Evolutionary conservation across 2,113 vertebrate genomes (phyloP), one percentile per base, ranked within the genome.

Genomic region (Chaetura pelagica): DNA sequence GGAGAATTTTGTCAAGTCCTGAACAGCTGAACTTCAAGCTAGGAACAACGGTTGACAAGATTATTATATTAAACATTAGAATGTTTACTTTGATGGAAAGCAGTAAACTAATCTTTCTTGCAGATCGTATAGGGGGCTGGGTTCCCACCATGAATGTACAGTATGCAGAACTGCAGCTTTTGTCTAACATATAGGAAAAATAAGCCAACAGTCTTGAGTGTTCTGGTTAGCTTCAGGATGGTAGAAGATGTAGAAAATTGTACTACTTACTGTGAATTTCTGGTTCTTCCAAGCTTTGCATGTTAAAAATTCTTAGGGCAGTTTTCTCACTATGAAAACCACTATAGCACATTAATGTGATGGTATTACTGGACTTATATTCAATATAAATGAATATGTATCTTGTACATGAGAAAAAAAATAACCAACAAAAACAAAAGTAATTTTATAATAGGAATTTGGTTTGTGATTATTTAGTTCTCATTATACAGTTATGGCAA

Each of bases 251-350:
- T 84, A 22, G 94, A 84, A 96, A 96, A 77, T 78, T 81, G 93
- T 96, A 96, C 90, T 95, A 94, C 95, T 97, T 96, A 96, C 97
- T 96, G 96, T 97, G 97, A 97, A 91, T 97, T 97, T 97, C 93
- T 81, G 89, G 97, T 96, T 96, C 96, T 96, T 96, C 96, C 96
- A 94, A 97, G 96, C 97, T 97, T 98, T 98, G 98, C 98, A 98
- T 98, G 97, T 97, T 97, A 93, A 95, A 94, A 97, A 90, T 87
- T 93, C 94, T 96, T 97, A 97, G 91, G 94, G 82, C 97, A 96
- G 97, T 95, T 75, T 88, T 96, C 91, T 97, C 95, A 93, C 84
- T 92, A 91, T 90, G 97, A 95, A 98, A 96, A 96, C 94, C 78
- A 84, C 89, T 97, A 96, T 92, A 96, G 96, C 80, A 73, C 95